Evolutionary conservation across 1,140 invertebrate species (phyloP), one percentile per base, ranked within the genome.

Genomic region (Acromyrmex heyeri): DNA sequence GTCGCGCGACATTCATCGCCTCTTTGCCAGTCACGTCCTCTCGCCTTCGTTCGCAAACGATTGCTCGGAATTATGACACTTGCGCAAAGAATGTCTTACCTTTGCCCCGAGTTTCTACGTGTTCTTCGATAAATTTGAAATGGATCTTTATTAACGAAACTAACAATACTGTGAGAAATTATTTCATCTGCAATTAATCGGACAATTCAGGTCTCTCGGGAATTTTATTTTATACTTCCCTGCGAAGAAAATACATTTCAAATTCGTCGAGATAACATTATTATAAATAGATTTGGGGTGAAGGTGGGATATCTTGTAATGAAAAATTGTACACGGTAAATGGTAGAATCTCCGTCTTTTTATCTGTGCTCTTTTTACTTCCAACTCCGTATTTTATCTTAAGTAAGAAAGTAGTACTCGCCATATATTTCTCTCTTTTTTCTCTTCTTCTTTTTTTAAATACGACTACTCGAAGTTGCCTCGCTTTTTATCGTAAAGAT

Each of bases 281-380:
- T 61, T 16, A 8, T 62, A 24, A 8, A 14, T 62, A n/a, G 21
- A 53, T 8, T 27, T 34, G 34, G 65, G 1, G 5, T 70, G 30
- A 69, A 55, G 18, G 2, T 61, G 79, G 8, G 21, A 55, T 14
- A 85, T 7, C 50, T 65, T 65, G 30, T 78, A 55, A 30, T 38
- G 55, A 67, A 21, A 69, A 27, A 61, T 24, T 64, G 61, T 67
- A 72, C 75, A 70, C 10, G 77, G n/a, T 75, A 34, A n/a, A 75
- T 78, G 75, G 18, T 73, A 38, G 61, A 77, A 81, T 70, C 67
- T 59, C 30, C 70, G 65, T 24, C 83, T 73, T 50, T 79, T 67
- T 50, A 67, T 75, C 38, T 38, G 24, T 67, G 61, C 73, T n/a
- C 50, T 53, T 78, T 21, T 76, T 61, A 67, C 69, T 81, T 72